Evolutionary conservation across 2,888 invertebrate species (phyloP).

Genomic region (Axea sp.): DNA sequence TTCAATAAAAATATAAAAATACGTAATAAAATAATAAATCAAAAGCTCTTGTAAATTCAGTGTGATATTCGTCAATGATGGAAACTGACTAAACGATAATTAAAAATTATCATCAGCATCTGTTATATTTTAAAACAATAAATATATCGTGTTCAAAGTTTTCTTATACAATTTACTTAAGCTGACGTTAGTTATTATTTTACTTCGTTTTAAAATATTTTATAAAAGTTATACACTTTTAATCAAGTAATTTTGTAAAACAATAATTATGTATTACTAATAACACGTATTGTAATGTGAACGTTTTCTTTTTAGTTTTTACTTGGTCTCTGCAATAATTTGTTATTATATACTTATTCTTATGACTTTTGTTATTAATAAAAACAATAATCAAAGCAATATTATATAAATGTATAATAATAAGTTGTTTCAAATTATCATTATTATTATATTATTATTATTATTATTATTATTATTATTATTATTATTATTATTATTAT

Average conservation of each 20-base stretch:
- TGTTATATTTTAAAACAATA: background rate
- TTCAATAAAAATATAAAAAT: too few relatives aligned
- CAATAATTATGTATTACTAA: background rate
- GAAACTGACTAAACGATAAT: background rate
- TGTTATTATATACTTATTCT: slow-evolving; percentile 4
- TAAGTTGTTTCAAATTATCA: too few relatives aligned
- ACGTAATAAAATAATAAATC: too few relatives aligned
- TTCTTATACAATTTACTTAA: background rate
- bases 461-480: too few relatives aligned
- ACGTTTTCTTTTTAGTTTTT: background rate
- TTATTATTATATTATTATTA: too few relatives aligned
- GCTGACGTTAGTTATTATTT: background rate
- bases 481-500: too few relatives aligned
- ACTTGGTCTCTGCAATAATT: slow-evolving; percentile 6
- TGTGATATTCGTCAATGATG: too few relatives aligned
- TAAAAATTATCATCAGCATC: background rate
- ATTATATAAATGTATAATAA: slow-evolving; percentile 12
- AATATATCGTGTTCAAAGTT: background rate
- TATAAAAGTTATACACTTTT: too few relatives aligned
- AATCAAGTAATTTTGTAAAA: background rate
- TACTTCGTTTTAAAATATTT: background rate
- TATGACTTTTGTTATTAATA: too few relatives aligned
- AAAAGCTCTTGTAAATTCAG: background rate
- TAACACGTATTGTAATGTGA: background rate
- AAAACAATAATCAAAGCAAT: too few relatives aligned